These are phyloP conservation scores for Metalampra italica DNA, from an alignment of 2,888 invertebrate genomes.

Conservation along the genomic window DNA sequence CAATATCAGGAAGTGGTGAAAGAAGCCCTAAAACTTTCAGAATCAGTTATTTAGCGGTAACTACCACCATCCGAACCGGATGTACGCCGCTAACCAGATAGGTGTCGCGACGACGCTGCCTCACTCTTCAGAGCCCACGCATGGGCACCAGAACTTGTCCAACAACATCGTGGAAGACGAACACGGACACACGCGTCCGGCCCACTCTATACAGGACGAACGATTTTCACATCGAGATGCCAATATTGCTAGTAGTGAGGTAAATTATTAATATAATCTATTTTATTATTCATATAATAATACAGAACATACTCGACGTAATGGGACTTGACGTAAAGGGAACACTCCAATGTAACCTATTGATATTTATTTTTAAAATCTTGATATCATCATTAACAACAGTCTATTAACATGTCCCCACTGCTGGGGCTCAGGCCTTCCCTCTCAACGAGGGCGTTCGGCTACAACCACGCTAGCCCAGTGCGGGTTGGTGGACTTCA, in stretches of 20 bases:
- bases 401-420: too few species aligned
- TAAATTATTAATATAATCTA: slow-evolving; percentile 18
- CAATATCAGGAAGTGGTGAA: too few species aligned
- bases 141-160: slow-evolving; percentile 36
- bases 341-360: too few species aligned
- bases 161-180: slow-evolving; percentile 39
- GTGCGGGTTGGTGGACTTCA: too few species aligned
- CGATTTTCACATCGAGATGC: slow-evolving; percentile 44
- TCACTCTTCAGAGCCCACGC: slow-evolving; percentile 47
- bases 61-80: slow-evolving; percentile 53
- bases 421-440: too few species aligned
- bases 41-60: slow-evolving; percentile 50
- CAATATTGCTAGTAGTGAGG: slow-evolving; percentile 46
- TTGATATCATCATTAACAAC: too few species aligned
- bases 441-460: too few species aligned
- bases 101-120: slow-evolving; percentile 72
- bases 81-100: slow-evolving; percentile 70
- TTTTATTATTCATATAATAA: background rate
- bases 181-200: slow-evolving; percentile 38
- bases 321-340: too few species aligned
- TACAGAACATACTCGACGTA: too few species aligned
- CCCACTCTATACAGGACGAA: slow-evolving; percentile 52
- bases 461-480: too few species aligned
- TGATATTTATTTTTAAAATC: too few species aligned
- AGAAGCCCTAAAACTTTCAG: slow-evolving; percentile 40